A percentile compares a stretch with the other conserved stretches of the same genome.
These are phyloP conservation scores for Planococcus citri DNA, from an alignment of 1,140 invertebrate species.

Conservation along the genomic window DNA sequence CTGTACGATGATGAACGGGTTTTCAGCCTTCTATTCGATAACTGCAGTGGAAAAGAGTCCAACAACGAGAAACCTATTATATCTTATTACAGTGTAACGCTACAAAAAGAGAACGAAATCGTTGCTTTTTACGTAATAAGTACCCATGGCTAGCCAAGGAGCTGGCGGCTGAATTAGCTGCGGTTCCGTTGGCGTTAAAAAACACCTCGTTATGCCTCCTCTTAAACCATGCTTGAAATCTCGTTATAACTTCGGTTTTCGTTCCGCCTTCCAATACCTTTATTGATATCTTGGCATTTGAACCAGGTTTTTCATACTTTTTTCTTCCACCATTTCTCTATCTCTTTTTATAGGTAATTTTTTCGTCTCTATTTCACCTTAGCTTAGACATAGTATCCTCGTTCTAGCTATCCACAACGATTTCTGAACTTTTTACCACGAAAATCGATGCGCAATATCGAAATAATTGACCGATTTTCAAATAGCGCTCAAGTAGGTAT, in stretches of 20 bases:
- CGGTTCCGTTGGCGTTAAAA: background rate
- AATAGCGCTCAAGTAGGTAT: too few species aligned
- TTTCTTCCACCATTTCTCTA: too few species aligned
- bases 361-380: too few species aligned
- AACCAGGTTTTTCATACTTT: too few species aligned
- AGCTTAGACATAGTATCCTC: too few species aligned
- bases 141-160: background rate
- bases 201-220: background rate
- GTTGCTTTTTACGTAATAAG: slow-evolving; percentile 3
- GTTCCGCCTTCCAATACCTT: background rate
- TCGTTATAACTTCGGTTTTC: background rate
- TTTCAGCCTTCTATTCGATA: background rate
- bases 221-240: background rate
- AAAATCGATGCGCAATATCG: too few species aligned
- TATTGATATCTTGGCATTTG: too few species aligned
- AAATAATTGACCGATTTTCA: too few species aligned
- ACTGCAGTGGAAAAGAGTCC: background rate
- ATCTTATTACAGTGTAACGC: background rate
- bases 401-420: too few species aligned
- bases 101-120: background rate
- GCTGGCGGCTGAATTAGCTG: slow-evolving; percentile 1
- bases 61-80: background rate
- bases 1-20: background rate
- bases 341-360: too few species aligned
- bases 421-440: too few species aligned